Base-by-base conservation (phyloP, 2,113 vertebrate genomes). In the Dascyllus trimaculatus region DNA sequence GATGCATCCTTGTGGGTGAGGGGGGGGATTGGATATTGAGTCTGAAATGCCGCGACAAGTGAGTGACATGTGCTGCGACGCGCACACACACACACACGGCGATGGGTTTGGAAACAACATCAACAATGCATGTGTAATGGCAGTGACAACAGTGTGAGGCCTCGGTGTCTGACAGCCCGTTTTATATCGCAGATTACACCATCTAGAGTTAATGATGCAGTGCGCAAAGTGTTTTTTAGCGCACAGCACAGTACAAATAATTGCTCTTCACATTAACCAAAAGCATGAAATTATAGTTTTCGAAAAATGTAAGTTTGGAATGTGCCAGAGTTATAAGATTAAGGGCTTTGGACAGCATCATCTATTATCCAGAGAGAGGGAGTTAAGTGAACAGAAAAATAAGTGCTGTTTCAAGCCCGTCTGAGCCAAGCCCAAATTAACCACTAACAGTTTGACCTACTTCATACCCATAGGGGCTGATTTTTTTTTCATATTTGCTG, bases 371-470 rank as follows among this genome's bases (percentile, higher is more conserved):
- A 78, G 73, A 87, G 64, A 81, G 78, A 67, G 74, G n/a, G 56
- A 78, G 71, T 74, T 74, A 80, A 76, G 85, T 73, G 74, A 82
- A 85, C 82, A 90, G 67, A 85, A 84, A 89, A 89, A 79, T 74
- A 89, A 85, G 74, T 76, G 85, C 82, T 81, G 78, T 89, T 88
- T 87, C 73, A 78, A 78, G 78, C 70, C 64, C 25, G 18, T 80
- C 67, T 58, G 62, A 86, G 70, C 79, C 69, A 71, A 84, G 59
- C 74, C 75, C 69, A 89, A 87, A 88, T 89, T 84, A 91, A 88
- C 80, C 54, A 81, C 85, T 88, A 91, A 88, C 82, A 83, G 82
- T 85, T 84, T 93, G 91, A 92, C 90, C 92, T 88, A 91, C 88
- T 91, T 93, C 81, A 85, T 68, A 82, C 76, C 87, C 92, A 81